Evolutionary conservation across 2,888 invertebrate genomes (phyloP), one percentile per base, ranked within the genome.

Genomic region (Acanthosepion pharaonis): DNA sequence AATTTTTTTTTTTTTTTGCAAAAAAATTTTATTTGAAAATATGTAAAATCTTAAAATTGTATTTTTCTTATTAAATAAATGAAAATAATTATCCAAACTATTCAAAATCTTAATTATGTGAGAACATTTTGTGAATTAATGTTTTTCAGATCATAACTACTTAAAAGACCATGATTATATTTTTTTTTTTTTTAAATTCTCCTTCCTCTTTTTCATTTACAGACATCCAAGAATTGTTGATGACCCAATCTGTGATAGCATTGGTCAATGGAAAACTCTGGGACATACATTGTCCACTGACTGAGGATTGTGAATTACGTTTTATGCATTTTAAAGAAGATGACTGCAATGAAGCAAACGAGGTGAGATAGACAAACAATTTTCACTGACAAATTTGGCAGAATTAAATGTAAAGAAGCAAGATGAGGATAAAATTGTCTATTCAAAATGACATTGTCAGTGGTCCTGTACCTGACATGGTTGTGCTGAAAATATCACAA

Each of bases 211-310:
- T 49, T n/a, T 91, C 91, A 91, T 20, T 95, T 95, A 91, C 97
- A 98, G 98, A 99, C 98, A 97, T 99, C 94, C 98, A 98, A 93
- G 98, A 99, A 97, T 98, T 98, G 96, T 98, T 98, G 91, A 97
- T 98, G 94, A 98, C 98, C 4, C 98, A 98, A 95, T 98, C 98
- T 94, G 99, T 98, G 0, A 97, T 99, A 51, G 99, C 99, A 0
- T 97, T 98, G 55, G 98, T 99, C 0, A 98, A 99, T 97, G 98
- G 98, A 3, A 98, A 98, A 94, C 98, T 98, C 23, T 99, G 99
- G 99, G 99, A 99, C 97, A 98, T 99, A 98, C 99, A 99, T 94
- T 98, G 98, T 96, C 99, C 99, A 0, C 97, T 99, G 64, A 98
- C 97, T 4, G 97, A 97, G 6, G 97, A 98, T 91, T 98, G 98